A percentile compares a stretch with the other conserved stretches of the same genome.
Evolutionary conservation across 2,888 invertebrate species (phyloP).

Genomic region (Epinotia ramella): DNA sequence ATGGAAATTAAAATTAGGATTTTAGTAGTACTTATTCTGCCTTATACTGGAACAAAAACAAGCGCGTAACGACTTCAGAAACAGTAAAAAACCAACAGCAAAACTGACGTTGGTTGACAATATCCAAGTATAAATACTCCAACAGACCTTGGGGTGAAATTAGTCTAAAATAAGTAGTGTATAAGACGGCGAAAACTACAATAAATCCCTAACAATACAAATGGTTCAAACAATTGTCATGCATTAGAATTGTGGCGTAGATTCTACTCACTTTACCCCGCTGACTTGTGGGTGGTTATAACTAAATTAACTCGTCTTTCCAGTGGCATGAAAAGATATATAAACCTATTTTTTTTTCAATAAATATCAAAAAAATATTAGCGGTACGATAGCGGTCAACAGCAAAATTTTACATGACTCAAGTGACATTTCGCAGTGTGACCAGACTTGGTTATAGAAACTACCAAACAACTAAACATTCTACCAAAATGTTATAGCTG

Average conservation of each 20-base stretch:
- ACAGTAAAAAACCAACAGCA: too few species aligned
- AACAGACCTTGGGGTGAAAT: too few species aligned
- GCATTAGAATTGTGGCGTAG: neutral
- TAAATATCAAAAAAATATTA: neutral
- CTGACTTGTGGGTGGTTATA: too few species aligned
- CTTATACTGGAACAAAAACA: too few species aligned
- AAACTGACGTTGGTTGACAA: too few species aligned
- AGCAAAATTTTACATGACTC: neutral
- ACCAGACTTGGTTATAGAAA: neutral
- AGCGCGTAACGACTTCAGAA: too few species aligned
- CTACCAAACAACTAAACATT: neutral
- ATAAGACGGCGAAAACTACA: neutral
- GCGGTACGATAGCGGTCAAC: neutral
- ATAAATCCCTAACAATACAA: neutral
- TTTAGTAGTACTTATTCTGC: too few species aligned
- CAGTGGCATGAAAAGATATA: neutral
- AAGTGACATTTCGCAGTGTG: slow-evolving; percentile 7
- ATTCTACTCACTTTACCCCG: neutral
- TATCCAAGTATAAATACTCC: too few species aligned
- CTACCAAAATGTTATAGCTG: neutral
- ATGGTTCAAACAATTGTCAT: neutral
- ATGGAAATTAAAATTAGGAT: too few species aligned
- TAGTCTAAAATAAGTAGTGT: neutral
- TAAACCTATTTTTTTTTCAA: neutral
- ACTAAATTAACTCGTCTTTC: neutral